Conservation (phyloP, 2,113 vertebrate species). For the Potamarius usumacintae region DNA sequence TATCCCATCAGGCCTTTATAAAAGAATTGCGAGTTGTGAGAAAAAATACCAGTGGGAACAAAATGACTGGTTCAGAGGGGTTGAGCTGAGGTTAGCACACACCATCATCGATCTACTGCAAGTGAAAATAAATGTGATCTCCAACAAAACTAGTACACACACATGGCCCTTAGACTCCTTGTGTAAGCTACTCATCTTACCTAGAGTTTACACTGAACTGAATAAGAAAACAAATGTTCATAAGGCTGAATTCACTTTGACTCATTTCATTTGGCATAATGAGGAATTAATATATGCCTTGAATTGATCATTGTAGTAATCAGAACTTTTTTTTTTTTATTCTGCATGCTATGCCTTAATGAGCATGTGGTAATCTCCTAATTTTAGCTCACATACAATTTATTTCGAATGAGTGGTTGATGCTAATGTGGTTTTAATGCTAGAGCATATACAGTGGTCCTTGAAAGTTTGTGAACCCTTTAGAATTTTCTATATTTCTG, state of each 20-base stretch:
- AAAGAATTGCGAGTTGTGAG: slow-evolving; percentile 47
- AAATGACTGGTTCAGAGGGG: slow-evolving; percentile 60
- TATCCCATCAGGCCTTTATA: slow-evolving; percentile 41
- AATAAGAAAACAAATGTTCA: slow-evolving; percentile 20
- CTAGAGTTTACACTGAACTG: slow-evolving; percentile 1
- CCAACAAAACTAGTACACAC: neutral
- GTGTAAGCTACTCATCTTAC: neutral
- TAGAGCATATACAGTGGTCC: too few relatives aligned
- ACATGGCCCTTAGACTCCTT: neutral
- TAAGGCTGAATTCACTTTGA: neutral
- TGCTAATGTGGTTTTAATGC: neutral
- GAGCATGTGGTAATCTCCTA: neutral
- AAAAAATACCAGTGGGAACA: slow-evolving; percentile 50
- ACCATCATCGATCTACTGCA: slow-evolving; percentile 57
- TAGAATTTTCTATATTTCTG: too few relatives aligned
- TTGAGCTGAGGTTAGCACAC: slow-evolving; percentile 57
- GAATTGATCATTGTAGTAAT: neutral
- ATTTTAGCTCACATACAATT: neutral
- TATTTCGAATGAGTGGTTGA: neutral
- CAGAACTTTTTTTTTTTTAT: neutral
- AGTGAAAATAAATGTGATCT: slow-evolving; percentile 11
- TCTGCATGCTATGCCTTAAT: neutral
- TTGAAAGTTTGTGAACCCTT: too few relatives aligned
- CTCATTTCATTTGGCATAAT: neutral
- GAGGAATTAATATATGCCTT: neutral